Conservation (phyloP, 2,797 vertebrate genomes). For the Prionace glauca region DNA sequence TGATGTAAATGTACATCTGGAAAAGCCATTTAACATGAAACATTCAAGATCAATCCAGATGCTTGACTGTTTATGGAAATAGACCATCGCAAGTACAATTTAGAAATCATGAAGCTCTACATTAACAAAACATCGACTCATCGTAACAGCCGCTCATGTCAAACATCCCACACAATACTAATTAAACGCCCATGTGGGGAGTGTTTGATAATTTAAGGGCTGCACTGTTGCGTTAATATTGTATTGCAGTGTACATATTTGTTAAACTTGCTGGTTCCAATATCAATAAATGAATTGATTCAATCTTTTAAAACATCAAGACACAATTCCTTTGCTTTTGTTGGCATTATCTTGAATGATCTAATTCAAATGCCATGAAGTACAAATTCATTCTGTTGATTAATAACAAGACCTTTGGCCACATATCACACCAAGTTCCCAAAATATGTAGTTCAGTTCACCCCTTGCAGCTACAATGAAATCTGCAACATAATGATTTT, state of each 20-base stretch:
- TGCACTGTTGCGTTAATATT: conserved; percentile 49
- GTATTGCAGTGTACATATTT: conserved; percentile 54
- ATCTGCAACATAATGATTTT: conserved; percentile 43
- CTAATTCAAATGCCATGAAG: conserved; percentile 64
- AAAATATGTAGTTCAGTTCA: conserved; percentile 31
- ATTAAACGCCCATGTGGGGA: neutral
- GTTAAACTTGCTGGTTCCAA: conserved; percentile 59
- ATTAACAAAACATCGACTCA: conserved; percentile 44
- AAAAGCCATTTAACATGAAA: neutral
- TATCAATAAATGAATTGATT: conserved; percentile 69
- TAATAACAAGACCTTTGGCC: conserved; percentile 65
- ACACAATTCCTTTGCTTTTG: conserved; percentile 65
- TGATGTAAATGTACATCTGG: neutral
- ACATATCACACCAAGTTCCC: conserved; percentile 59
- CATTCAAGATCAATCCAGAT: conserved; percentile 56
- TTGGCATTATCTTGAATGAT: conserved; percentile 61
- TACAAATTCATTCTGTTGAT: conserved; percentile 51
- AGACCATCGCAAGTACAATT: conserved; percentile 49
- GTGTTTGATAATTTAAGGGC: conserved; percentile 54
- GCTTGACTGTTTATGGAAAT: conserved; percentile 56
- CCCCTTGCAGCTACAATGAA: conserved; percentile 31
- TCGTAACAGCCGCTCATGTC: conserved; percentile 46
- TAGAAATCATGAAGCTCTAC: conserved; percentile 46
- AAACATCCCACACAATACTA: conserved; percentile 41
- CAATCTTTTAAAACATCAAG: conserved; percentile 64